Percentiles rank a stretch among this genome's conserved stretches.
These are phyloP conservation scores for Benitochromis conjunctus DNA, from an alignment of 2,113 vertebrate species.

Conservation along the genomic window DNA sequence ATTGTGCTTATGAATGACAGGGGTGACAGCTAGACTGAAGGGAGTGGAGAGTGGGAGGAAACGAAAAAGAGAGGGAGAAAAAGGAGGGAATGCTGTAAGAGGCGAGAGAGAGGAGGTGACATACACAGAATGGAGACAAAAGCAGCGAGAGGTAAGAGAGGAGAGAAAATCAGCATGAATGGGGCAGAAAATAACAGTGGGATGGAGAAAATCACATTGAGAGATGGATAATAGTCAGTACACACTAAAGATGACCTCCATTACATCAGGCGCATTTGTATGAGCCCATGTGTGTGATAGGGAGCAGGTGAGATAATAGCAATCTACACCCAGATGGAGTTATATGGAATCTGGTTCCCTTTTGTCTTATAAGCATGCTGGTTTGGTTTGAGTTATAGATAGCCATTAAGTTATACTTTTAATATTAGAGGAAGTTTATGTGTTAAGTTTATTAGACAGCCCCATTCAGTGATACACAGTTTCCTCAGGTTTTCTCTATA, in stretches of 20 bases:
- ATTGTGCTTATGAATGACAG: constrained; percentile 22
- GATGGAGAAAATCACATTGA: neutral
- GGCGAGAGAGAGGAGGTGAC: neutral
- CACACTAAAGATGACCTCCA: constrained; percentile 40
- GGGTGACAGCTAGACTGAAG: neutral
- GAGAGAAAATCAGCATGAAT: neutral
- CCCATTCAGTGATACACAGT: neutral
- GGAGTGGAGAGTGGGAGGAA: neutral
- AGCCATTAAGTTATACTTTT: neutral
- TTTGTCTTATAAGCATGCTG: neutral
- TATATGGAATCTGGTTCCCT: neutral
- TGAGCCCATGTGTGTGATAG: neutral
- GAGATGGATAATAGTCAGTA: constrained; percentile 16
- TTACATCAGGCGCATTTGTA: neutral
- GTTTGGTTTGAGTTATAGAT: neutral
- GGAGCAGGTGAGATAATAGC: neutral
- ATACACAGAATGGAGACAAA: neutral
- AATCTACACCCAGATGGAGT: neutral
- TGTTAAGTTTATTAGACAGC: neutral
- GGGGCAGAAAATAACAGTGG: neutral
- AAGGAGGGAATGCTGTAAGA: neutral
- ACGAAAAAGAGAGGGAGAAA: neutral
- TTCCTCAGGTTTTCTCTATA: neutral
- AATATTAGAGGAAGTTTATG: neutral
- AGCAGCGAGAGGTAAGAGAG: neutral